phyloP scores from a whole-genome alignment of 2,797 vertebrate species.

The Melanotaenia boesemani region DNA sequence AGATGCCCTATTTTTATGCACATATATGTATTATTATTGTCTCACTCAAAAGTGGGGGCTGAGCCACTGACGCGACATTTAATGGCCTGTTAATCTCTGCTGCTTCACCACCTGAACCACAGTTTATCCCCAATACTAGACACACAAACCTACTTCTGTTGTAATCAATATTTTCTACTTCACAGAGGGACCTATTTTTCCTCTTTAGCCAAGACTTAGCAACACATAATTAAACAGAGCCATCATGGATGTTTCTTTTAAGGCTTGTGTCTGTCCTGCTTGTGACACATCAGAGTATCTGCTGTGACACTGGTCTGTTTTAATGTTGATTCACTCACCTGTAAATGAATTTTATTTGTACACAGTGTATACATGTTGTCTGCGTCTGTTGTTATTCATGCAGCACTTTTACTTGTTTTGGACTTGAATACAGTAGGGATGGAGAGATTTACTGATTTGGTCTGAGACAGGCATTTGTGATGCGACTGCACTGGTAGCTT shows the following conservation, averaged over 20 bases:
- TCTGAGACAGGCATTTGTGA: too few relatives aligned
- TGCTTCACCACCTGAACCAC: constrained; percentile 1
- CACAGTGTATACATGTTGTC: too few relatives aligned
- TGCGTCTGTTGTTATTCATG: not conserved
- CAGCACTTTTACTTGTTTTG: not conserved
- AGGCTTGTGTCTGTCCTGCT: not conserved
- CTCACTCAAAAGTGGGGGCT: not conserved
- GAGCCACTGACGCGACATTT: constrained; percentile 1
- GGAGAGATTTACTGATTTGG: not conserved
- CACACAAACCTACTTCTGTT: constrained; percentile 1
- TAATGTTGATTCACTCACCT: not conserved
- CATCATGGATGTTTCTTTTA: not conserved
- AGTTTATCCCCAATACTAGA: constrained; percentile 8
- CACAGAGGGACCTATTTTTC: not conserved
- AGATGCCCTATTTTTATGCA: constrained; percentile 6
- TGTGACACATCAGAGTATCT: not conserved
- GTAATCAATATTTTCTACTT: constrained; percentile 15
- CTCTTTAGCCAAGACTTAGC: not conserved
- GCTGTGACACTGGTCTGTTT: not conserved
- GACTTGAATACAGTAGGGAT: not conserved
- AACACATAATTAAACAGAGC: not conserved
- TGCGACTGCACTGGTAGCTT: too few relatives aligned
- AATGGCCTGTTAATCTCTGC: constrained; percentile 9
- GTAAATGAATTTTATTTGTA: not conserved
- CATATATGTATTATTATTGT: constrained; percentile 3